Evolutionary conservation across 2,113 vertebrate species (phyloP).

Genomic region (Gambusia holbrooki): DNA sequence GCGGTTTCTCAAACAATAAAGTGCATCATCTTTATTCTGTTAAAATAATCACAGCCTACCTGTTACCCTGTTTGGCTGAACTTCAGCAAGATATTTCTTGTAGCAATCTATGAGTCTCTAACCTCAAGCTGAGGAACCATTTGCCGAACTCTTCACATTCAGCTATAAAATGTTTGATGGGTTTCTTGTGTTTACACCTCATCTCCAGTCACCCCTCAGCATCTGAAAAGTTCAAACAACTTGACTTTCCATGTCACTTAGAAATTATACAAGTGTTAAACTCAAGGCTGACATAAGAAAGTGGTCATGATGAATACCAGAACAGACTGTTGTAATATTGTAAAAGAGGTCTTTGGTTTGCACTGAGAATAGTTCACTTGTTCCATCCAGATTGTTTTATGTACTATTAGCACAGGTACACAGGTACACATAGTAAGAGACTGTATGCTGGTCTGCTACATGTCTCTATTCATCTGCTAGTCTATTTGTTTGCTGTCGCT

Average conservation of each 20-base stretch:
- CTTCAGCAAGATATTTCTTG: no score
- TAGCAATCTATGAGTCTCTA: no score
- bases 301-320: no score
- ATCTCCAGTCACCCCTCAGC: no score
- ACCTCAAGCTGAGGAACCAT: no score
- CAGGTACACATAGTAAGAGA: constrained; percentile 12
- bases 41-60: not conserved
- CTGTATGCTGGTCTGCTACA: constrained; percentile 15
- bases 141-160: no score
- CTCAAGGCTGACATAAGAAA: no score
- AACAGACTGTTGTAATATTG: not conserved
- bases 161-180: no score
- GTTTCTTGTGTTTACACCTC: no score
- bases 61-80: not conserved
- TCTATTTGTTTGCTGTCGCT: constrained; percentile 47
- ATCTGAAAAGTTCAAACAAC: no score
- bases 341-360: constrained; percentile 9
- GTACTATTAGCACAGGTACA: not conserved
- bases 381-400: constrained; percentile 1
- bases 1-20: not conserved
- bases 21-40: not conserved
- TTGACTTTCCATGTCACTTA: no score
- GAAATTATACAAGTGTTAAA: no score
- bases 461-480: constrained; percentile 45
- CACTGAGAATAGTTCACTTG: not conserved